Base-by-base conservation (phyloP, 2,888 invertebrate genomes). In the Leptopilina drosophilae region DNA sequence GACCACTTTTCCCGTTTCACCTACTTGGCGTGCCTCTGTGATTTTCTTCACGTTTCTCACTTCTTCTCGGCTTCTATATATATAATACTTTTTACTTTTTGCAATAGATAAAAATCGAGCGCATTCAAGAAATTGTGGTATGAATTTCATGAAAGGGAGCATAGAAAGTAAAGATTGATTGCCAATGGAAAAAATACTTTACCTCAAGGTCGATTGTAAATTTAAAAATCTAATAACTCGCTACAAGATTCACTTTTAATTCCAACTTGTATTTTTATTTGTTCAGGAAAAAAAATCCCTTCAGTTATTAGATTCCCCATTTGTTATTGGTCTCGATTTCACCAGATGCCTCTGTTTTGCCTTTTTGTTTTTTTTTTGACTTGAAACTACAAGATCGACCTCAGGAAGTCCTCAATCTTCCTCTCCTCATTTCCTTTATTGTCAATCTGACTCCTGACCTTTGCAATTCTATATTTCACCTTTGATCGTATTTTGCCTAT, bases 61-160 rank as follows among this genome's bases (percentile, higher is more conserved):
- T 73, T 73, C 56, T 73, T 49, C 49, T 67, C 46, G 9, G 49
- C 0, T 53, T 69, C 26, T 20, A 49, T 46, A 9, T 14, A 8
- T 26, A 53, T 26, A 26, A 26, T 3, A 3, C 15, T 15, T 15
- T 15, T 46, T 6, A 15, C 67, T 20, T 12, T 20, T 20, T 49
- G 46, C 33, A 33, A 53, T 33, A 73, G 73, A 73, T 73, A 73
- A 73, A 73, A 73, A 49, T 56, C 73, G 73, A 73, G 15, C 56
- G 73, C 73, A 73, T 73, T 73, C 73, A 56, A 8, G 33, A 56
- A 15, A 73, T 73, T 53, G 56, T 73, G 56, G 56, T 2, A 49
- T 49, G 73, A 53, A 56, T 73, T 53, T 56, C 5, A 33, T 33
- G 33, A 33, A 33, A 33, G 33, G 5, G 33, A 5, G 33, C 3